These are phyloP conservation scores for Ptilodon capucinus DNA, from an alignment of 2,888 invertebrate genomes.

Conservation along the genomic window DNA sequence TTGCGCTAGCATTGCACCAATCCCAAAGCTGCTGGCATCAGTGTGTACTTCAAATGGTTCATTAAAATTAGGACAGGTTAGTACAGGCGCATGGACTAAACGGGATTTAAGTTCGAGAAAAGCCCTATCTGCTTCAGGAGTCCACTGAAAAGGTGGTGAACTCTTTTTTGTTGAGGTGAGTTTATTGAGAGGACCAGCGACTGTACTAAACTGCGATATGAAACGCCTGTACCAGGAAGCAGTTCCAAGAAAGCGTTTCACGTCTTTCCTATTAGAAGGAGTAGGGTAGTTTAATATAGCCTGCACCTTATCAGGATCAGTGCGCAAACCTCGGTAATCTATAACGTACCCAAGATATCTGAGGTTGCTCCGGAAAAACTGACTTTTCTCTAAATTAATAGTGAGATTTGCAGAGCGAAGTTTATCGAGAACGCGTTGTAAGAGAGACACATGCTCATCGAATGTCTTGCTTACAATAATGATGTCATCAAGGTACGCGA, in stretches of 20 bases:
- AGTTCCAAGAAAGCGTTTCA: conserved; percentile 31
- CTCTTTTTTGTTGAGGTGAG: conserved; percentile 24
- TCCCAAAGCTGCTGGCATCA: conserved; percentile 27
- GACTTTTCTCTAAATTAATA: conserved; percentile 18
- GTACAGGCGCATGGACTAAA: conserved; percentile 9
- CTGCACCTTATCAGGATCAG: conserved; percentile 31
- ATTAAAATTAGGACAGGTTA: conserved; percentile 26
- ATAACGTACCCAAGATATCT: conserved; percentile 33
- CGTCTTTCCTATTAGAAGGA: conserved; percentile 20
- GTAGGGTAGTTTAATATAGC: conserved; percentile 27
- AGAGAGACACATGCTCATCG: conserved; percentile 24
- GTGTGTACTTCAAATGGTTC: conserved; percentile 26
- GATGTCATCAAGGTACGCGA: conserved; percentile 5
- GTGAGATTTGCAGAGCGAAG: too few relatives aligned
- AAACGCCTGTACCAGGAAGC: conserved; percentile 31
- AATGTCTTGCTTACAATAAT: conserved; percentile 15
- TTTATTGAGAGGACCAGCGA: conserved; percentile 28
- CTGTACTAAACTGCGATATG: conserved; percentile 24
- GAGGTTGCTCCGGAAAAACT: conserved; percentile 19
- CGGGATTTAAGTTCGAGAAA: conserved; percentile 12
- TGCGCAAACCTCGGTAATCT: conserved; percentile 25
- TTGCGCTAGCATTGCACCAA: too few relatives aligned
- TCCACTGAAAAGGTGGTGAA: conserved; percentile 22
- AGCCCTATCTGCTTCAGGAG: conserved; percentile 16
- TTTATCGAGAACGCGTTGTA: conserved; percentile 18